Conservation (phyloP, 2,797 vertebrate species). For the Danio choprae region DNA sequence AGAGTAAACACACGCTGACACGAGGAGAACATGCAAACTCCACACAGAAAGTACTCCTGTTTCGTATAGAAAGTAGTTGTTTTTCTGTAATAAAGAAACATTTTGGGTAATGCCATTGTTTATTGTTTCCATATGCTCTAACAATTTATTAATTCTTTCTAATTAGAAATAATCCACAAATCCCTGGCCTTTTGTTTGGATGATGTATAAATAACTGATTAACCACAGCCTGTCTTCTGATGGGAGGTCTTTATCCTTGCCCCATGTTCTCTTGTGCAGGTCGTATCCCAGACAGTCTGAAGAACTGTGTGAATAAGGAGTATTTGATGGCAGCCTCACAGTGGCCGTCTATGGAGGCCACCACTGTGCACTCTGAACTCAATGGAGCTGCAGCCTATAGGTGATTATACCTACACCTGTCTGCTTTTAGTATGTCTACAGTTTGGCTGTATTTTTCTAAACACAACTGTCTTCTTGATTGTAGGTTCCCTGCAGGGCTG, state of each 20-base stretch:
- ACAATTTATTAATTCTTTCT: no score
- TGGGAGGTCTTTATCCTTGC: neutral
- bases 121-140: no score
- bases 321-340: constrained; percentile 92
- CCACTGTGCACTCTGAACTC: constrained; percentile 89
- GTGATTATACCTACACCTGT: constrained; percentile 67
- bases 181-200: neutral
- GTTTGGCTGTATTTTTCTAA: neutral
- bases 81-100: no score
- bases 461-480: constrained; percentile 44
- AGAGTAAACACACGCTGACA: no score
- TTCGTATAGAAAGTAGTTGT: no score
- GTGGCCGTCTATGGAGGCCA: constrained; percentile 90
- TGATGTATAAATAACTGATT: neutral
- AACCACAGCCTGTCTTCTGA: neutral
- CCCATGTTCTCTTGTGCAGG: constrained; percentile 70
- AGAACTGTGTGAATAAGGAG: constrained; percentile 97
- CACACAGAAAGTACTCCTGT: no score
- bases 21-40: no score
- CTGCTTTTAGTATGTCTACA: neutral
- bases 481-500: constrained; percentile 89
- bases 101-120: no score
- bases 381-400: constrained; percentile 90
- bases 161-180: neutral
- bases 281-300: constrained; percentile 91